Evolutionary conservation across 35 echinoderm and acorn worm species (phyloP), one percentile per base, ranked within the genome.

Genomic region (Acanthaster planci): DNA sequence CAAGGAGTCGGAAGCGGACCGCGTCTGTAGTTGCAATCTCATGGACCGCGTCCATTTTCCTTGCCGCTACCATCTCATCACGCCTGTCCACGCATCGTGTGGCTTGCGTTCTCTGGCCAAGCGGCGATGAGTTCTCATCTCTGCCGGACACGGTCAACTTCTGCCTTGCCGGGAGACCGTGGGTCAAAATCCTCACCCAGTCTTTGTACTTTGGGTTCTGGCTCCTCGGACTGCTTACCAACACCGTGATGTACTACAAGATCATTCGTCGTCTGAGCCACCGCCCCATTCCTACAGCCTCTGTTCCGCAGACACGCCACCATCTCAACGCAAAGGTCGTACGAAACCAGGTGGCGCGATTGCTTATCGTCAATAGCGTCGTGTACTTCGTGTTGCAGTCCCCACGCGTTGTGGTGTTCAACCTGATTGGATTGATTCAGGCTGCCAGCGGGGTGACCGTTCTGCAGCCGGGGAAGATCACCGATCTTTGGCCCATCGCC

Each of bases 371-470:
- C 39, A 90, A 27, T 16, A 82, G 56, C 38, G 52, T 90, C 37
- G 87, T 83, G 4, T 90, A 83, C 42, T 90, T 90, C 68, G 18
- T 90, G 0, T 83, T 90, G 17, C 82, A 72, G 57, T 52, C 12
- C 68, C 87, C 29, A 34, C 52, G 56, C 37, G 22, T 57, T 5
- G 38, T 83, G 5, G 38, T 58, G 21, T 37, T 83, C 1, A 53
- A 83, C 32, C 31, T 38, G 18, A 14, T 83, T 51, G 54, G 53
- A 10, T 38, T 59, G 29, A 60, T 83, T 23, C 35, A 83, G 55
- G 35, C 81, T 18, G 53, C 58, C 8, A 83, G 52, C 40, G 58
- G 58, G 15, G 35, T 83, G 21, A 1, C 32, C 29, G 52, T 83
- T 34, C 37, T 83, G 23, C 30, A 31, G 27, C 81, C 52, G 14